Percentiles rank a stretch among this genome's conserved stretches.
Conservation (phyloP, 1,140 invertebrate genomes). For the Drosophila arizonae region DNA sequence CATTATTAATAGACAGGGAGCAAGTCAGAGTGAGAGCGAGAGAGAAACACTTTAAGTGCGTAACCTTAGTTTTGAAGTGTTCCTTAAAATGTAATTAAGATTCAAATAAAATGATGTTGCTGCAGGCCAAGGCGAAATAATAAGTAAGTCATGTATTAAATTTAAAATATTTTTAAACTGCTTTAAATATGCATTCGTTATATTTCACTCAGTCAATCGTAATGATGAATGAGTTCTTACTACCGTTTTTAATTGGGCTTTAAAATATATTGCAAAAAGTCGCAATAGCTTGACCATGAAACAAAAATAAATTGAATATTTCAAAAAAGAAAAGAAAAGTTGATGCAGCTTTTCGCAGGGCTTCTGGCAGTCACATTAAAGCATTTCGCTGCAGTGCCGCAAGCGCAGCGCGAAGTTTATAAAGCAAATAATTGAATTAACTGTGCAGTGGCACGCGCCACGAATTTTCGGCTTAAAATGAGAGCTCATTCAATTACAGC, state of each 20-base stretch:
- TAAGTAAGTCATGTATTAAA: no score
- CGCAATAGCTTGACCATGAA: not conserved
- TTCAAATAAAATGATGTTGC: slow-evolving; percentile 9
- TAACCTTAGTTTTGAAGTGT: slow-evolving; percentile 9
- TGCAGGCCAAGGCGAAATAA: no score
- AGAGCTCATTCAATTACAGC: slow-evolving; percentile 7
- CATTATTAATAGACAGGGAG: slow-evolving; percentile 20
- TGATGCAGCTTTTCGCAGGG: not conserved
- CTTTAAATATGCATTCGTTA: no score
- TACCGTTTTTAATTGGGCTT: no score
- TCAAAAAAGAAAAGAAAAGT: not conserved
- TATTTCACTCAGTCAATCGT: no score
- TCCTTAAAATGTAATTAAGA: slow-evolving; percentile 5
- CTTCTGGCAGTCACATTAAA: slow-evolving; percentile 10
- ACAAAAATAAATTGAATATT: not conserved
- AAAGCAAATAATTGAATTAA: slow-evolving; percentile 42
- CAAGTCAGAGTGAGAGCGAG: not conserved
- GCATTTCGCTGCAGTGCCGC: slow-evolving; percentile 11
- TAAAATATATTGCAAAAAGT: no score
- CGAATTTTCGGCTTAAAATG: slow-evolving; percentile 3
- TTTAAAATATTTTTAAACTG: no score
- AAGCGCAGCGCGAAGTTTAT: slow-evolving; percentile 17
- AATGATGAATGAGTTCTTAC: no score
- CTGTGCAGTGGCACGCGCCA: slow-evolving; percentile 14
- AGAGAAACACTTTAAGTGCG: slow-evolving; percentile 5